Conservation (phyloP, 2,888 invertebrate species). For the Dendrolimus pini region DNA sequence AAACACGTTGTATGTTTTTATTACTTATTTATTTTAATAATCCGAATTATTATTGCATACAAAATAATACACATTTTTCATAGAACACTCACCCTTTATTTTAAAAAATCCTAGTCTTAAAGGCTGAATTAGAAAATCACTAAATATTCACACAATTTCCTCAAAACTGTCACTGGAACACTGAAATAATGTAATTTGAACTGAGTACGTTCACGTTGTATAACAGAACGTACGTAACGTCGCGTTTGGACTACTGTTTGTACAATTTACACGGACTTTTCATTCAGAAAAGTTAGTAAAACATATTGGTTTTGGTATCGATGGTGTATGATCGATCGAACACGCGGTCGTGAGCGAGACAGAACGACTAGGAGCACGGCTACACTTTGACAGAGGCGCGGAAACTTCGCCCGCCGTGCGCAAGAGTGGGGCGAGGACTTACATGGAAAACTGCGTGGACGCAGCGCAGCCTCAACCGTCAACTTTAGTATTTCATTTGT, state of each 20-base stretch:
- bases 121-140: neutral
- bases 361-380: slow-evolving; percentile 37
- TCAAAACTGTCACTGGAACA: slow-evolving; percentile 16
- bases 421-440: slow-evolving; percentile 58
- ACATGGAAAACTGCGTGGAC: slow-evolving; percentile 57
- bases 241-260: neutral
- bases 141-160: neutral
- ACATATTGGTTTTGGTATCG: slow-evolving; percentile 40
- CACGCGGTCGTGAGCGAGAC: slow-evolving; percentile 49
- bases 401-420: slow-evolving; percentile 36
- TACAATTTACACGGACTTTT: slow-evolving; percentile 47
- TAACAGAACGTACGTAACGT: neutral
- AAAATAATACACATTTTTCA: neutral
- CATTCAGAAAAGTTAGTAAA: slow-evolving; percentile 65
- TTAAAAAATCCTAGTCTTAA: neutral
- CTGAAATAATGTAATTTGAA: slow-evolving; percentile 4
- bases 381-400: slow-evolving; percentile 34
- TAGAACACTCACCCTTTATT: neutral
- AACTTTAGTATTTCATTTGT: slow-evolving; percentile 13
- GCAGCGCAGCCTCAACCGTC: slow-evolving; percentile 38
- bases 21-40: too few species aligned
- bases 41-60: too few species aligned
- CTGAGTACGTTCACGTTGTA: slow-evolving; percentile 4
- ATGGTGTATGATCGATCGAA: slow-evolving; percentile 46
- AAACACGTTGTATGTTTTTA: too few species aligned